Percentiles rank a stretch among this genome's conserved stretches.
Evolutionary conservation across 1,140 invertebrate genomes (phyloP).

Genomic region (Dufourea novaeangliae): DNA sequence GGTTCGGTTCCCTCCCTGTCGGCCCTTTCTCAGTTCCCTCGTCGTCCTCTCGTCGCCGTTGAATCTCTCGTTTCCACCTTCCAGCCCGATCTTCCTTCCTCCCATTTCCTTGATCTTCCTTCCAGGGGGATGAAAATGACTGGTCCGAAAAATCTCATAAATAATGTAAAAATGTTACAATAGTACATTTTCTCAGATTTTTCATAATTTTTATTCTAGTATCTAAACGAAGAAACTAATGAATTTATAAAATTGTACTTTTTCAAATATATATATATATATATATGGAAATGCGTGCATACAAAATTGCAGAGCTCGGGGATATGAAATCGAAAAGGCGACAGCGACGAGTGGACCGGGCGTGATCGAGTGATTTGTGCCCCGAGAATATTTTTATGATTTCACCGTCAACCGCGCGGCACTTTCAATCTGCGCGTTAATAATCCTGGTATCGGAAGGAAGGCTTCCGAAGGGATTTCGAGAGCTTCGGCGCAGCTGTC

Average conservation of each 20-base stretch:
- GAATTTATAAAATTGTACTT: no score
- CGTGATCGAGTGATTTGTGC: background rate
- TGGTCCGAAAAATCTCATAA: no score
- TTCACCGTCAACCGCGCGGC: background rate
- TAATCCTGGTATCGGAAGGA: constrained; percentile 14
- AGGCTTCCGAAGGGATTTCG: background rate
- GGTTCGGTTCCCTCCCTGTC: constrained; percentile 54
- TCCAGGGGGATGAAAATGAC: no score
- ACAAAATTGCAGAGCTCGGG: background rate
- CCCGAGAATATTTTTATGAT: constrained; percentile 28
- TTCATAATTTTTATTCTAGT: no score
- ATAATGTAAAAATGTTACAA: no score
- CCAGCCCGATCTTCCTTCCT: background rate
- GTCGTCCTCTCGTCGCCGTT: background rate
- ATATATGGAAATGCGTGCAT: constrained; percentile 35
- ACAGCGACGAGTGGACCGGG: background rate
- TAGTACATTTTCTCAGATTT: no score
- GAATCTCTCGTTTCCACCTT: background rate
- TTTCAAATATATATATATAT: no score
- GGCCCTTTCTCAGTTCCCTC: constrained; percentile 36
- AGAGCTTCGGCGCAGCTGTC: background rate
- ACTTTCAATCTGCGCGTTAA: background rate
- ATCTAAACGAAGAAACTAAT: no score
- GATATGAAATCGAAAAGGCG: constrained; percentile 38
- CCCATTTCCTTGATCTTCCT: background rate